phyloP scores from a whole-genome alignment of 2,113 vertebrate genomes.

The Haemorhous mexicanus region DNA sequence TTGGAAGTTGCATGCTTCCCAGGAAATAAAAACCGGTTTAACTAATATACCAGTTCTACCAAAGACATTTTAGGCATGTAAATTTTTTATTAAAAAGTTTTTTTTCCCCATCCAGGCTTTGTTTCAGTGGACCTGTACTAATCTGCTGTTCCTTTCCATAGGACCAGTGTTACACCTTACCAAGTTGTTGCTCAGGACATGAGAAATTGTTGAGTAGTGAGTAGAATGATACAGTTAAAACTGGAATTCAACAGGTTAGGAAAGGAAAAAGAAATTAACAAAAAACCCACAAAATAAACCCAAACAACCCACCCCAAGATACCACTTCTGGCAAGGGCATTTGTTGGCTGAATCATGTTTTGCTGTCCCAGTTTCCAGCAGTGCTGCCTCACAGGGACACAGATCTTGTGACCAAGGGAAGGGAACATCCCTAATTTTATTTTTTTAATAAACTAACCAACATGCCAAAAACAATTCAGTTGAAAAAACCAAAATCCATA shows the following conservation, averaged over 20 bases:
- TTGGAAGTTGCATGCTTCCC: not conserved
- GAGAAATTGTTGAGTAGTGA: not conserved
- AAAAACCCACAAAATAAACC: not conserved
- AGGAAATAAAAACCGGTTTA: not conserved
- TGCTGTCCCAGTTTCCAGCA: not conserved
- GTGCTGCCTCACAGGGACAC: not conserved
- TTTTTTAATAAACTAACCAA: not conserved
- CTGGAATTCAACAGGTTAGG: not conserved
- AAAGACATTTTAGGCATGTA: not conserved
- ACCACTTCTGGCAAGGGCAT: not conserved
- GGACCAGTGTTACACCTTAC: not conserved
- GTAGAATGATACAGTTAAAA: not conserved
- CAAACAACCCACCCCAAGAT: not conserved
- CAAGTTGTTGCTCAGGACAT: not conserved
- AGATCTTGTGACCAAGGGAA: not conserved
- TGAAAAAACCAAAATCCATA: not conserved
- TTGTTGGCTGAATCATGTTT: not conserved
- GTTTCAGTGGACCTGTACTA: not conserved
- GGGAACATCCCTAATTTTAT: not conserved
- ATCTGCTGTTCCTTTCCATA: accelerated
- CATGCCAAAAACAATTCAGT: not conserved
- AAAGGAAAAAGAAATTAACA: not conserved
- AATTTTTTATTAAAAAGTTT: not conserved
- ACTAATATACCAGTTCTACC: not conserved
- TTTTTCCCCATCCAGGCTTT: not conserved